These are phyloP conservation scores for Cyanoramphus novaezelandiae DNA, from an alignment of 2,113 vertebrate genomes.

Conservation along the genomic window DNA sequence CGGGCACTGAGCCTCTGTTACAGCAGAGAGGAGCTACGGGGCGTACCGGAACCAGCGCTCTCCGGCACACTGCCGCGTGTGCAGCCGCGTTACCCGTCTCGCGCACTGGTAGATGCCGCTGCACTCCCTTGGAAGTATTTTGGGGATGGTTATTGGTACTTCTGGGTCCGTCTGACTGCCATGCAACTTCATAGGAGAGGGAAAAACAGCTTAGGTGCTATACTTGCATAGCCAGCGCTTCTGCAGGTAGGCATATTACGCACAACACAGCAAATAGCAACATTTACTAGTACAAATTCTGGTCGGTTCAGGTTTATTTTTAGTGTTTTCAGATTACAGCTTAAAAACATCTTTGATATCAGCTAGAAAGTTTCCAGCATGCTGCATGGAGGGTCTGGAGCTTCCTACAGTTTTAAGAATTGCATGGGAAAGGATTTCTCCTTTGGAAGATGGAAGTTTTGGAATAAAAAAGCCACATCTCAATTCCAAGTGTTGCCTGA, in stretches of 20 bases:
- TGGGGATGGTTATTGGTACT: fast-evolving
- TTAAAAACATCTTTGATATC: background rate
- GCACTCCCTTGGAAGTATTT: fast-evolving
- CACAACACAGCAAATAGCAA: background rate
- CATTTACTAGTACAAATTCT: background rate
- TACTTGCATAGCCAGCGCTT: fast-evolving
- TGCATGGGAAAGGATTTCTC: background rate
- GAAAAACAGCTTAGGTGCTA: background rate
- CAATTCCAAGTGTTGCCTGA: background rate
- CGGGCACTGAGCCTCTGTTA: background rate
- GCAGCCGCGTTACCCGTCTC: fast-evolving
- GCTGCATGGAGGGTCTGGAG: background rate
- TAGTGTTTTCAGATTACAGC: background rate
- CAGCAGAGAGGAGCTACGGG: too few relatives aligned
- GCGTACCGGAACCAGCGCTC: background rate
- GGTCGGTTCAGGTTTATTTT: background rate
- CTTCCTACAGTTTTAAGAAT: background rate
- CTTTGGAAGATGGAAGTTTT: background rate
- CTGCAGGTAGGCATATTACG: background rate
- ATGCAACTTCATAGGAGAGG: background rate
- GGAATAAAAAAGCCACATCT: background rate
- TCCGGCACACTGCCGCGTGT: fast-evolving
- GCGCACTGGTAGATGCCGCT: fast-evolving
- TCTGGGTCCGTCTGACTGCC: background rate
- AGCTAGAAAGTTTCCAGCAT: background rate